These are phyloP conservation scores for Scomber colias DNA, from an alignment of 2,113 vertebrate species.

Conservation along the genomic window DNA sequence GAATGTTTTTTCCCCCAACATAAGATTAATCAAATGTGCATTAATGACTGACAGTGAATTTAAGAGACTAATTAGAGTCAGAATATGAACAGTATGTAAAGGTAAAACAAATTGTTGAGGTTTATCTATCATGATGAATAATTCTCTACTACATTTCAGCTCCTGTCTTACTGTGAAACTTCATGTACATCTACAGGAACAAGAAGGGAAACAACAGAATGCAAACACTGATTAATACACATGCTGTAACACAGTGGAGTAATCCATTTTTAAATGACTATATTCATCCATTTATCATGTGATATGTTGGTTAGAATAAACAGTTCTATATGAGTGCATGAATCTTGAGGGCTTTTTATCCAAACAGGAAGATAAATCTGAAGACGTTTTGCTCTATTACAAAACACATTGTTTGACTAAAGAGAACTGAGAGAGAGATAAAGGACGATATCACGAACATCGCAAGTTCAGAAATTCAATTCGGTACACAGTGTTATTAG, in stretches of 20 bases:
- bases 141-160: slow-evolving; percentile 12
- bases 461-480: slow-evolving; percentile 25
- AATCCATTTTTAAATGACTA: not conserved
- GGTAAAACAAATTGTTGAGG: no score
- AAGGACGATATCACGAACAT: slow-evolving; percentile 14
- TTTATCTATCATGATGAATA: not conserved
- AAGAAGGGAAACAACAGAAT: not conserved
- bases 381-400: not conserved
- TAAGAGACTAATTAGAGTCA: no score
- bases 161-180: no score
- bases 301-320: not conserved
- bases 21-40: no score
- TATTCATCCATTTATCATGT: slow-evolving; percentile 13
- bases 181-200: not conserved
- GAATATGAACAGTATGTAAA: no score
- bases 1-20: no score
- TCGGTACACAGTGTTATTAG: slow-evolving; percentile 24
- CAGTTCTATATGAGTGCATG: no score
- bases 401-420: slow-evolving; percentile 6
- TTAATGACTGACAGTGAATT: no score
- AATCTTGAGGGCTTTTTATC: no score
- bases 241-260: not conserved
- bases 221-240: not conserved
- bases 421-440: not conserved
- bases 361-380: not conserved